These are phyloP conservation scores for Telmatochromis bifrenatus DNA, from an alignment of 2,113 vertebrate species.

Conservation along the genomic window DNA sequence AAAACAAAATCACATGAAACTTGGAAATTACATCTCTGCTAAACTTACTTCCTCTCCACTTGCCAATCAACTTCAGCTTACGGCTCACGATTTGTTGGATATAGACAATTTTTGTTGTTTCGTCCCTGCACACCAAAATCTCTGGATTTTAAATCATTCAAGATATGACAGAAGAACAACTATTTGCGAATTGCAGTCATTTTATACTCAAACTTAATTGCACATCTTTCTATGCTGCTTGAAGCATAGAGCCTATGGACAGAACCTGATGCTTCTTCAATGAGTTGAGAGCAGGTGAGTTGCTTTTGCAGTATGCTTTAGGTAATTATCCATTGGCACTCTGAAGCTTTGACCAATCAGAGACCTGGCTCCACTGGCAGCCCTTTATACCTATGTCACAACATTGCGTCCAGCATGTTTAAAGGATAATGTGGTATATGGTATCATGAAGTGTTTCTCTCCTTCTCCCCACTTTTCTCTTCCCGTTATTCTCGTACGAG, in stretches of 20 bases:
- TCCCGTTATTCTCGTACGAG: background rate
- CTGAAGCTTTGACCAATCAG: background rate
- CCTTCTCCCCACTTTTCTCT: background rate
- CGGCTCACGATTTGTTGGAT: background rate
- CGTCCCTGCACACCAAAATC: fast-evolving
- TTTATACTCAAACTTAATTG: background rate
- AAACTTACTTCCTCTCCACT: background rate
- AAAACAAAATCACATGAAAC: background rate
- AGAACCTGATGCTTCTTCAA: background rate
- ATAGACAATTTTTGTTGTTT: background rate
- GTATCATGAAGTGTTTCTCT: background rate
- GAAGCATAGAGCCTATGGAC: background rate
- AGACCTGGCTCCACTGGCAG: background rate
- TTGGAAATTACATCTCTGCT: background rate
- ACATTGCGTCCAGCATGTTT: background rate
- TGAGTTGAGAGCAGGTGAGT: background rate
- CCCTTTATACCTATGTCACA: background rate
- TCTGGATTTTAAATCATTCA: background rate
- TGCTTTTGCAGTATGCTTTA: background rate
- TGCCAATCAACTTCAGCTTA: background rate
- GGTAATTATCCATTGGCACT: background rate
- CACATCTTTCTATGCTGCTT: background rate
- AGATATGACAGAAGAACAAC: background rate
- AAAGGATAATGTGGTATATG: background rate
- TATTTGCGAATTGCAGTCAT: background rate